Conservation (phyloP, 2,797 vertebrate genomes). For the Sphenopsis melanotis region DNA sequence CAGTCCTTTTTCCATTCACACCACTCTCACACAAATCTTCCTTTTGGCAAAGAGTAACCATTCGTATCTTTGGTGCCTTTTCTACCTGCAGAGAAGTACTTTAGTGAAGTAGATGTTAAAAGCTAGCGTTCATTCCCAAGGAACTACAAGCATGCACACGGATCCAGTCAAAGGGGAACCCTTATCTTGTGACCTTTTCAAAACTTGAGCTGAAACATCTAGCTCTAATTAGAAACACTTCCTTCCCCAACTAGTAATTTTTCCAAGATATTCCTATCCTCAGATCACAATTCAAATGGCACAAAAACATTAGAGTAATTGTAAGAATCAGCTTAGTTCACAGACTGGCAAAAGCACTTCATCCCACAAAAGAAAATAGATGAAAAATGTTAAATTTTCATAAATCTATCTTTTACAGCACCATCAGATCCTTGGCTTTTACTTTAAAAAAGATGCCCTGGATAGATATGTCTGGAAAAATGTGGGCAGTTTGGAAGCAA, state of each 20-base stretch:
- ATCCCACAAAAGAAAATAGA: neutral
- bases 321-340: neutral
- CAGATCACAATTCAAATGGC: neutral
- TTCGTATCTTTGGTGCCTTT: neutral
- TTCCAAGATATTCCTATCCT: conserved; percentile 20
- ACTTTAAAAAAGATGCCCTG: neutral
- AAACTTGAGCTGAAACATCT: conserved; percentile 13
- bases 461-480: neutral
- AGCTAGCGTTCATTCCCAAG: conserved; percentile 28
- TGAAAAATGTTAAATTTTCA: neutral
- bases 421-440: neutral
- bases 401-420: neutral
- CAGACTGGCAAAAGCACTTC: neutral
- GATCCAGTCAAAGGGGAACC: conserved; percentile 11
- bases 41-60: neutral
- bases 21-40: neutral
- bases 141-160: neutral
- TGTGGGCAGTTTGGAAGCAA: neutral
- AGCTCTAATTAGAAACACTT: conserved; percentile 67
- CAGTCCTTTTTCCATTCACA: neutral
- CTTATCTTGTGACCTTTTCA: conserved; percentile 31
- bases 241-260: neutral
- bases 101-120: neutral
- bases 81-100: neutral
- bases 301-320: neutral